Evolutionary conservation across 2,113 vertebrate species (phyloP), one percentile per base, ranked within the genome.

Genomic region (Xenus cinereus): DNA sequence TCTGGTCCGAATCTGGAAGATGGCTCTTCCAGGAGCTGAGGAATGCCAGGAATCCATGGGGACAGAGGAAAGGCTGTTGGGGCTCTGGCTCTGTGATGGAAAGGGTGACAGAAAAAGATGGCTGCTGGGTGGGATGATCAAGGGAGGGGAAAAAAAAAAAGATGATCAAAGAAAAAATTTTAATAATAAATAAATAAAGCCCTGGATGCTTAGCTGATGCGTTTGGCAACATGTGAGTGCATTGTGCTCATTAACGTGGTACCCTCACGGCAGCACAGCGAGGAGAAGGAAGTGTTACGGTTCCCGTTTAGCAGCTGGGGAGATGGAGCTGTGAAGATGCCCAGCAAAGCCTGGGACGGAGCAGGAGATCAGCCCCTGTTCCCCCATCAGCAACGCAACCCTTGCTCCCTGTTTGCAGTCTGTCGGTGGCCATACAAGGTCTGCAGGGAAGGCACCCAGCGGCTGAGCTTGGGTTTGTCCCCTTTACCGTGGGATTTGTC

Each of bases 1-100:
- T 91, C 75, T 96, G 82, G 20, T 92, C 76, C 69, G 37, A 90
- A 86, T 90, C 90, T 95, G 80, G 64, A 92, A 50, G 51, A 33
- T 62, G 78, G 56, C 48, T 94, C 14, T 90, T 94, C 81, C 71
- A 57, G 82, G 59, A 93, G 82, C n/a, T 93, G 72, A 86, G 73
- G 63, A 87, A 68, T 66, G 74, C 57, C 50, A 76, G 57, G 50
- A 84, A 54, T 46, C 78, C 17, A 1, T 68, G 32, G 79, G 39
- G 63, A 86, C n/a, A 6, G 23, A 60, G 54, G 39, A 71, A 50
- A 0, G 2, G 14, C n/a, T 67, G 17, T 19, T 14, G 2, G 24
- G 26, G 27, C 59, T 83, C 57, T 94, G 77, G 30, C 32, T 85
- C 41, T 33, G 9, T 57, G 41, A 41, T 64, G 48, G 53, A 87